Conservation (phyloP, 37 sponge, comb jelly and placozoan species). For the Ephydatia muelleri region DNA sequence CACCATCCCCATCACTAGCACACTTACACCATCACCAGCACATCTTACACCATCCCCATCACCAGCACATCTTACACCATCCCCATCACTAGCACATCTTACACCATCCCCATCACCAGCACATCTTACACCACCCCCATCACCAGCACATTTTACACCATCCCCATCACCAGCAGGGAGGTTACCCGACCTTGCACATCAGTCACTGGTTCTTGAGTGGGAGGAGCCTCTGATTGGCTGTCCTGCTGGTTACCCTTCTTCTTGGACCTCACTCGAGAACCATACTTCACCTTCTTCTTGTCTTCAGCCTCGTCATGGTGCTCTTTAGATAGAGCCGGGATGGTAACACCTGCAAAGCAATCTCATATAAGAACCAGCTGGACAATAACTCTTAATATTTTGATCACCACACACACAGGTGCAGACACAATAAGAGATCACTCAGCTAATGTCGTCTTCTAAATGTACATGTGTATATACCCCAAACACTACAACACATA, state of each 20-base stretch:
- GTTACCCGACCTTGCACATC: neutral
- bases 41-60: no score
- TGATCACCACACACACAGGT: neutral
- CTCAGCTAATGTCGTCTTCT: neutral
- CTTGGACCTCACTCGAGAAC: conserved; percentile 40
- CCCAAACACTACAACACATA: no score
- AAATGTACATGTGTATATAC: no score
- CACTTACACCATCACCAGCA: neutral
- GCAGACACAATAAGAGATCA: neutral
- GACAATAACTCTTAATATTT: neutral
- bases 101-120: neutral
- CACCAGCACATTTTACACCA: neutral
- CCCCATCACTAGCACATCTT: neutral
- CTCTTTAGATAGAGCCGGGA: conserved; percentile 20
- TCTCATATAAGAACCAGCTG: neutral
- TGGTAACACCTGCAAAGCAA: conserved; percentile 22
- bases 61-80: no score
- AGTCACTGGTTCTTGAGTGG: neutral
- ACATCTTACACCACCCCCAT: neutral
- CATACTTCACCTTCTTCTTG: conserved; percentile 67
- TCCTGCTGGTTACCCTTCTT: conserved; percentile 4
- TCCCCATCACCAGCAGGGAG: neutral
- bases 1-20: neutral
- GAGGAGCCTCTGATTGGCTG: neutral
- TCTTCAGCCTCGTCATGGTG: conserved; percentile 18